Conservation (phyloP, 1,140 invertebrate genomes). For the Archivesica marissinica region DNA sequence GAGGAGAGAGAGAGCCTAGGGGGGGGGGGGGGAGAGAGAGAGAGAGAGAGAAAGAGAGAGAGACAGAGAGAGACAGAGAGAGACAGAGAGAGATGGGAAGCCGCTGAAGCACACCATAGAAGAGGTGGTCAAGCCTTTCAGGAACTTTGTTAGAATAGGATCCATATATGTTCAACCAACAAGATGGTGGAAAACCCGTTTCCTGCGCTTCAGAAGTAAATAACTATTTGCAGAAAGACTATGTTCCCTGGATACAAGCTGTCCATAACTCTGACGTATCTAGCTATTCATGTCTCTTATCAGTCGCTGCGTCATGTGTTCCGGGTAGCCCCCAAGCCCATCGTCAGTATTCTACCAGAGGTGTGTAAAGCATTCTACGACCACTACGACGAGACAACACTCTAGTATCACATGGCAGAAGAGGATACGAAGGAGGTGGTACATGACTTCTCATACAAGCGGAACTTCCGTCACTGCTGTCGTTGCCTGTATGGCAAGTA, state of each 20-base stretch:
- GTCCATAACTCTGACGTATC: too few species aligned
- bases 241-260: not conserved
- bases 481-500: too few species aligned
- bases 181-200: not conserved
- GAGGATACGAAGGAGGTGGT: too few species aligned
- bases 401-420: too few species aligned
- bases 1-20: not conserved
- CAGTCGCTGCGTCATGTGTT: too few species aligned
- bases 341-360: too few species aligned
- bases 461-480: not conserved
- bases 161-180: not conserved
- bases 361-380: too few species aligned
- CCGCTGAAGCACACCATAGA: not conserved
- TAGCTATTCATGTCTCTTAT: too few species aligned
- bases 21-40: conserved; percentile 1
- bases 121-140: not conserved
- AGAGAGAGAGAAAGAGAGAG: conserved; percentile 5
- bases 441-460: too few species aligned
- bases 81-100: not conserved
- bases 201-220: not conserved
- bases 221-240: not conserved
- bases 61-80: not conserved
- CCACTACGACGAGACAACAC: too few species aligned
- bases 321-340: too few species aligned
- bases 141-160: not conserved